Base-by-base conservation (phyloP, 2,888 invertebrate species). In the Lycia hirtaria region DNA sequence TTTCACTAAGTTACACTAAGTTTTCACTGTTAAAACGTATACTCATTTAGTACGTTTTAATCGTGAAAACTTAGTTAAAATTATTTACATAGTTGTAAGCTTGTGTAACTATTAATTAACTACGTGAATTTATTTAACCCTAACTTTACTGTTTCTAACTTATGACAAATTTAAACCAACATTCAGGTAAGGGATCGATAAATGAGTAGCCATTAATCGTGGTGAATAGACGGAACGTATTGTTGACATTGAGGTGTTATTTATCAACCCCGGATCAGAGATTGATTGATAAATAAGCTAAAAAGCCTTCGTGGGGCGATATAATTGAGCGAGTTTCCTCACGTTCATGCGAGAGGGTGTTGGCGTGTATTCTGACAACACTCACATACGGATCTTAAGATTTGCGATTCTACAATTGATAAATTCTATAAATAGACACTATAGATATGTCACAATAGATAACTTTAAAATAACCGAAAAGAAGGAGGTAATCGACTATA, bases 291-390 rank as follows among this genome's bases (percentile, higher is more conserved):
- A 90, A 89, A 85, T 82, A 85, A 84, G 83, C 85, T 85, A 88
- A 90, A 91, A 89, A 88, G 88, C 83, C 68, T 68, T 75, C 75
- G 71, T 28, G 48, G 75, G 83, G 84, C 81, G 81, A 83, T 82
- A 88, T 89, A 91, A 91, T 91, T 91, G 88, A 85, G 88, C 83
- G 79, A 87, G 85, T 89, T 90, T 88, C 89, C 86, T 80, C 82
- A 77, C 83, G 75, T 81, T 76, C 74, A 72, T 72, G 65, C 64
- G 67, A 77, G 83, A 78, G 78, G 77, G 69, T 80, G 78, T 81
- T 85, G 83, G 81, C 81, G 81, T 71, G 66, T 69, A 70, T 75
- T 73, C 72, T 72, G 67, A 77, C 70, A 72, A 73, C 62, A 32
- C 70, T 54, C 72, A 87, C 83, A 83, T 64, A 88, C 71, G 40